Base-by-base conservation (phyloP, 1,140 invertebrate genomes). In the Drepana arcuata region DNA sequence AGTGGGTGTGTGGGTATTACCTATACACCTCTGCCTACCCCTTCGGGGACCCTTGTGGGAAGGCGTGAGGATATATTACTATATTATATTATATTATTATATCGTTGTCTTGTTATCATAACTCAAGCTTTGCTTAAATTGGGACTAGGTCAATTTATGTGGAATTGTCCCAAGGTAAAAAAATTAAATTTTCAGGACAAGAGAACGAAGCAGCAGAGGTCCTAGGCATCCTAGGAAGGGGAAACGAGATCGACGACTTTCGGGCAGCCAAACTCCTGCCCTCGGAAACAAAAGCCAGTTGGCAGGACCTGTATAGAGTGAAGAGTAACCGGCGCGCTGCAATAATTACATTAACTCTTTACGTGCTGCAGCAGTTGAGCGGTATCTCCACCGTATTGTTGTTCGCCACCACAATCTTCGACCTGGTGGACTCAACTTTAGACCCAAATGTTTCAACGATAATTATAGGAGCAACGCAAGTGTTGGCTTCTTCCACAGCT, bases 301-400 rank as follows among this genome's bases (percentile, higher is more conserved):
- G 40, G 24, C 25, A 14, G 48, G 59, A 18, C n/a, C 26, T 63
- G 9, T 56, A 53, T 16, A 46, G 18, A 4, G 2, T 49, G 1
- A 62, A 41, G 35, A 46, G 39, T 3, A 55, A 67, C 13, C 54
- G 40, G 37, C 52, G 23, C 34, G 45, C 39, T 3, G 16, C 55
- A 5, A 29, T 43, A 0, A 47, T 55, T 26, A 39, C 34, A 2
- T 13, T 45, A 3, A 7, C 25, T 7, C 12, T 60, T 18, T 36
- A 35, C 6, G 24, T 50, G 10, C 28, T 86, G 40, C 85, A 86
- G 42, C 57, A 75, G 33, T 14, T 50, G 0, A 58, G 57, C 75
- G 48, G 54, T n/a, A 34, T 77, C 7, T 43, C 85, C 40, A 82
- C 79, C 7, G 59, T 87, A 2, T 74, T 85, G 40, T 86, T 85